Evolutionary conservation across 2,888 invertebrate genomes (phyloP), one percentile per base, ranked within the genome.

Genomic region (Gastrophysa polygoni): DNA sequence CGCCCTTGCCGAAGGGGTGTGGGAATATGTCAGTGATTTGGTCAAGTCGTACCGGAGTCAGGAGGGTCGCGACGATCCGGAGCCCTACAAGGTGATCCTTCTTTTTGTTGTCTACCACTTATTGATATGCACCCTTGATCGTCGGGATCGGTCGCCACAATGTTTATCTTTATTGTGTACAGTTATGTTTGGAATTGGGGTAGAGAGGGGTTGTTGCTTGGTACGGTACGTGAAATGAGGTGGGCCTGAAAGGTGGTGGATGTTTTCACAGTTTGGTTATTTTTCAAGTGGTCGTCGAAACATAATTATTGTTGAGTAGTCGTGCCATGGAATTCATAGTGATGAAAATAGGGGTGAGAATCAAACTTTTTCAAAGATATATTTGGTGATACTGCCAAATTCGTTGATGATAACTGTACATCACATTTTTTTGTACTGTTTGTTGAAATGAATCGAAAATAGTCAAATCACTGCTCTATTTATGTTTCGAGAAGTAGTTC

Each of bases 21-120:
- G 88, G 88, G 88, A 88, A 81, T 88, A 86, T 77, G 87, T 88
- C 79, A 87, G 85, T 78, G 86, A 87, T 74, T 83, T 88, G 68
- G 86, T 88, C 78, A 87, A 85, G 81, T 85, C 85, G 49, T 88
- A 87, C 68, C 71, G 74, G 57, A 70, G 68, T 50, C 68, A 73
- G 64, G 70, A 74, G 57, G 59, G 56, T 28, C 34, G 24, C 28
- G 61, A 68, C 60, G 71, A 74, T 49, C 65, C 63, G 54, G 71
- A 67, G 47, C 66, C 52, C 16, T 66, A 58, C 54, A 63, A 66
- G 68, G 68, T 68, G 61, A 49, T 38, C 50, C 24, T 46, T 28
- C 51, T 58, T 60, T 59, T 38, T 24, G 21, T 56, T 58, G 16
- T 57, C 21, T 46, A 11, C 2, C 16, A 48, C 43, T 50, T 14